Evolutionary conservation across 2,888 invertebrate species (phyloP), one percentile per base, ranked within the genome.

Genomic region (Malachius bipustulatus): DNA sequence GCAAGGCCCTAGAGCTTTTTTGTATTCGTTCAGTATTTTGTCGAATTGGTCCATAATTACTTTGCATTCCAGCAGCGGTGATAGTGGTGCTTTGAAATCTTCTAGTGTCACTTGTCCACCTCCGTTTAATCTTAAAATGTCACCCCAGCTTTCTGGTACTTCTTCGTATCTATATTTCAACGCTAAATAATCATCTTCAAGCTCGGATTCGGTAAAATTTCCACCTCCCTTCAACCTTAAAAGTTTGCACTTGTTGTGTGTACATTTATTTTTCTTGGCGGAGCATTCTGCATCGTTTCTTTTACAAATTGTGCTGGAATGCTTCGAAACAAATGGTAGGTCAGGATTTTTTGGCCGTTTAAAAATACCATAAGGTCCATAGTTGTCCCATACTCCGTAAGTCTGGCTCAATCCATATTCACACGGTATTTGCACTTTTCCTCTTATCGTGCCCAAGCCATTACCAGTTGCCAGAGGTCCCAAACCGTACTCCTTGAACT

Each of bases 401-500:
- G 56, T 56, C 35, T 59, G 55, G 31, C 56, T 57, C 26, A 57
- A 26, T 1, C 57, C 58, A 38, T 59, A 59, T 2, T 47, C 47
- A 14, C 44, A 35, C 1, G 55, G 52, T 13, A 52, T 47, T 16
- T 51, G 44, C 2, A 49, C 41, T n/a, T 46, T 41, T 1, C 42
- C 42, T 28, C 51, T 50, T 10, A 60, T 26, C 1, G 57, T 54
- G 13, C 63, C 63, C 31, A 61, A 41, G 16, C 56, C 54, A 35
- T 48, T 47, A 4, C 54, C 54, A 2, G 45, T 56, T 1, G 61
- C 59, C 16, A 62, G 43, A 3, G 62, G 63, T 2, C 63, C 63
- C 8, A 63, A 53, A 13, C 63, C 63, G 32, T 48, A 59, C 30
- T 61, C 54, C 40, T 58, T 59, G 38, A 63, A 63, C 35, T 56